Evolutionary conservation across 1,140 invertebrate genomes (phyloP), one percentile per base, ranked within the genome.

Genomic region (Heterodera schachtii): DNA sequence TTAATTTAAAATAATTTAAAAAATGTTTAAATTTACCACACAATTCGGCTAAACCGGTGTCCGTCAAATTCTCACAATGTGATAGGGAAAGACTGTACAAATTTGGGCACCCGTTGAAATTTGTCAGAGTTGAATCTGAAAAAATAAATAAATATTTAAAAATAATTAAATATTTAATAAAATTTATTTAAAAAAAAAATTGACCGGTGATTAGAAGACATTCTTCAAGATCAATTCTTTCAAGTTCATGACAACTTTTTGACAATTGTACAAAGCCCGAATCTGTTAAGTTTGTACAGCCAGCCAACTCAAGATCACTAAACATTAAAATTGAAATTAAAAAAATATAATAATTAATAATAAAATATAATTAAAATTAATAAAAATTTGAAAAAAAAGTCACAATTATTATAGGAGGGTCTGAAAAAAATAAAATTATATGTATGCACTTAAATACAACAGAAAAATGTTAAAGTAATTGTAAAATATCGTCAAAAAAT

Each of bases 211-310:
- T 98, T 82, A 92, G 93, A 85, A 95, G 93, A 91, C 97, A 99
- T 91, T 99, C 97, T 91, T 99, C 97, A 83, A 99, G 91, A 91
- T 99, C 97, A 95, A 99, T 96, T 89, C 96, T 94, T 90, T 98
- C 96, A 85, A 99, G 91, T 88, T 95, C 93, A 89, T 95, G 94
- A 92, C 97, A 98, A 91, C 94, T 96, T 94, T 97, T 88, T 21
- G 85, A 83, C 9, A 87, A 92, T 31, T 95, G 94, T 91, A 97
- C 95, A 92, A 99, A 98, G 78, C 96, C 97, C 83, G 93, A 93
- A 90, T 99, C 97, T 31, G 96, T 98, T 87, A 99, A 96, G 87
- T 95, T 95, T 73, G 94, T 94, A 91, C 97, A 99, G 79, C 94
- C 94, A 43, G 97, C 95, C 83, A 97, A 94, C 92, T 99, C 97